These are phyloP conservation scores for Petrophora chlorosata DNA, from an alignment of 2,888 invertebrate genomes.

Conservation along the genomic window DNA sequence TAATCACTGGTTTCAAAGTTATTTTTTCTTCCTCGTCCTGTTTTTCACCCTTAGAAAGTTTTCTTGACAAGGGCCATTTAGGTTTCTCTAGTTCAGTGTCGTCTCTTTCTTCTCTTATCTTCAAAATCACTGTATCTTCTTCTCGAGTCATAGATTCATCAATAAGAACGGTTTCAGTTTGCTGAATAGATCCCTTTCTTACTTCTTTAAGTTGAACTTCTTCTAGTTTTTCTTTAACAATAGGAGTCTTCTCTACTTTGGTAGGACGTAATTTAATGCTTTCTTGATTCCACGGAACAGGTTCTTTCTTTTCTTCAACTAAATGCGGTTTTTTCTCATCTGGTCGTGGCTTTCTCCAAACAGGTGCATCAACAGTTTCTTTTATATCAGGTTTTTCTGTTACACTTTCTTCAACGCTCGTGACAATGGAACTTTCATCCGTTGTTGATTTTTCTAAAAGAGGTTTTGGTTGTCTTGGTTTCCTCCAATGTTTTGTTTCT, in stretches of 20 bases:
- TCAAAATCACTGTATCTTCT: slow-evolving; percentile 83
- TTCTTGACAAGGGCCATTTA: not conserved
- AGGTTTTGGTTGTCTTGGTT: slow-evolving; percentile 21
- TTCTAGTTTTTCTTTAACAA: slow-evolving; percentile 81
- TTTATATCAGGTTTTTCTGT: slow-evolving; percentile 23
- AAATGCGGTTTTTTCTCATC: slow-evolving; percentile 41
- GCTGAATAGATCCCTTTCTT: slow-evolving; percentile 65
- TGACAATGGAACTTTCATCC: slow-evolving; percentile 3
- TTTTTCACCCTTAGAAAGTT: slow-evolving; percentile 17
- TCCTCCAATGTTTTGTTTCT: slow-evolving; percentile 26
- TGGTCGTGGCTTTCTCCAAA: slow-evolving; percentile 36
- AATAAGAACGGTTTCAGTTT: slow-evolving; percentile 60
- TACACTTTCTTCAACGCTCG: slow-evolving; percentile 17
- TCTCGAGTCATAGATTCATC: slow-evolving; percentile 83
- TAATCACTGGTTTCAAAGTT: not conserved
- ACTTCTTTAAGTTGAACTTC: slow-evolving; percentile 66
- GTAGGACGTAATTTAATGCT: slow-evolving; percentile 84
- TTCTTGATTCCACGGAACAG: slow-evolving; percentile 85
- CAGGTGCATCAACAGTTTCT: slow-evolving; percentile 18
- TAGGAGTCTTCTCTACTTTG: slow-evolving; percentile 80
- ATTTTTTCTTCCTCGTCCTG: slow-evolving; percentile 5
- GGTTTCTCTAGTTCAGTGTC: slow-evolving; percentile 8
- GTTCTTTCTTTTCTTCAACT: slow-evolving; percentile 57
- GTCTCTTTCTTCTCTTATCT: slow-evolving; percentile 55
- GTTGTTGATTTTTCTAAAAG: not conserved